Base-by-base conservation (phyloP, 2,113 vertebrate species). In the Cyrtonyx montezumae region DNA sequence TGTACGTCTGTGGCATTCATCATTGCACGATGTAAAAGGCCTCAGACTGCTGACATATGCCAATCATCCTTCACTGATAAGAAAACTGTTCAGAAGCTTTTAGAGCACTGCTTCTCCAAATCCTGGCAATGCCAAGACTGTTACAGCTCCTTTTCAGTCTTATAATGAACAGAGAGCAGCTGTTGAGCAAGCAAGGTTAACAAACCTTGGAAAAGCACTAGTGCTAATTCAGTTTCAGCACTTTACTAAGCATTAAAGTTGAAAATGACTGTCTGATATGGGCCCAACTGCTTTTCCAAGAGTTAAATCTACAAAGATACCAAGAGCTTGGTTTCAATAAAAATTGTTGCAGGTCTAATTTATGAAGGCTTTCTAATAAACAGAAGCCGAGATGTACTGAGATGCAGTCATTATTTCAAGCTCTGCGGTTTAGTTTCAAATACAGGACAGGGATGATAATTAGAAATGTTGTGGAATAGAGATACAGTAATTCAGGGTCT, bases 111-210 rank as follows among this genome's bases (percentile, higher is more conserved):
- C 37, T 51, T 96, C 78, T 87, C 86, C 63, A 74, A 93, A 86
- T 88, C 88, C 77, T 95, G 94, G 88, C 96, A 95, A 84, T 26
- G 43, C 84, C 83, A 77, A 91, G 66, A 81, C 84, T 88, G 90
- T 95, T 95, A 88, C 59, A 91, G 48, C 23, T 83, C 66, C 42
- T 46, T 97, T 96, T 94, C 90, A 96, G 65, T 59, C 77, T 95
- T 91, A 92, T 97, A 94, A 97, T 90, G 89, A 95, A 94, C 84
- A 80, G 76, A 96, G 78, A 97, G 91, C 94, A 96, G 97, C 96
- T 97, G 95, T 93, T 94, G 84, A 97, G 85, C 36, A 95, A 96
- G 90, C 76, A 94, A 95, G 90, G 95, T 97, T 98, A 98, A 97
- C 96, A 97, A 97, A 97, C 95, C 93, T 96, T 91, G 80, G 88